Conservation (phyloP, 2,797 vertebrate species). For the Sebastes steindachneri region DNA sequence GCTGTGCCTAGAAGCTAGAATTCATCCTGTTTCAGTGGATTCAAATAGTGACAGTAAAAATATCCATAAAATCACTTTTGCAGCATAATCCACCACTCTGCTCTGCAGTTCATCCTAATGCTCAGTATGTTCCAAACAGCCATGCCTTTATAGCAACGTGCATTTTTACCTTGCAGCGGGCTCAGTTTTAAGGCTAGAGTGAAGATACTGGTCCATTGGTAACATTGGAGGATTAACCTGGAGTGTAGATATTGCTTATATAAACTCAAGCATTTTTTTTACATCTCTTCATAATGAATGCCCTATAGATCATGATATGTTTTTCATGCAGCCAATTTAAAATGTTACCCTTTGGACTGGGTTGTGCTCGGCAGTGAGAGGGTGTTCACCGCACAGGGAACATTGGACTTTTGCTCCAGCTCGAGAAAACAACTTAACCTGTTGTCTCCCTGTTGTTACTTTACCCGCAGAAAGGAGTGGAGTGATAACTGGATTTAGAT, state of each 20-base stretch:
- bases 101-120: background rate
- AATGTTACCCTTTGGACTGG: background rate
- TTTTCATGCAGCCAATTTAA: background rate
- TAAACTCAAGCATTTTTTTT: background rate
- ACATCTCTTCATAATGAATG: background rate
- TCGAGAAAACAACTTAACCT: background rate
- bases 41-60: background rate
- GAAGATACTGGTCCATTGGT: no score
- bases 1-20: background rate
- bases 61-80: background rate
- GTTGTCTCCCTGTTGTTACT: background rate
- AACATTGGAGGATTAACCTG: background rate
- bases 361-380: background rate
- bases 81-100: background rate
- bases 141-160: background rate
- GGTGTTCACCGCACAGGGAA: background rate
- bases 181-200: no score
- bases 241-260: background rate
- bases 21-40: background rate
- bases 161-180: no score
- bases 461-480: background rate
- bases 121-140: background rate
- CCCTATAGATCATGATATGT: background rate
- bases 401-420: background rate
- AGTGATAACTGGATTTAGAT: slow-evolving; percentile 47